phyloP scores from a whole-genome alignment of 2,797 vertebrate species.

The Parotocinclus haroldoi region DNA sequence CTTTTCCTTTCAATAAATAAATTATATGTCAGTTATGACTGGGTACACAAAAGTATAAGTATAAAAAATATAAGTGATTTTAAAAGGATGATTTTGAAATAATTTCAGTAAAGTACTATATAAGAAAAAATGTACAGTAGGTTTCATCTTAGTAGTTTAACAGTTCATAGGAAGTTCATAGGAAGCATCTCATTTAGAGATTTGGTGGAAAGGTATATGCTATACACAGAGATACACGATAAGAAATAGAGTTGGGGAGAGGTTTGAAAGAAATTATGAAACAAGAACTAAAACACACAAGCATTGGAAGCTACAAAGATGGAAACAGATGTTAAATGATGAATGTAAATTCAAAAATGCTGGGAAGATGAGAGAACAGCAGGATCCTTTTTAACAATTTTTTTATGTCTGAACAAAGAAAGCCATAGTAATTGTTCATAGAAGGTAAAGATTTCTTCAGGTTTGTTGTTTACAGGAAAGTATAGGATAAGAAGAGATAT shows the following conservation, averaged over 20 bases:
- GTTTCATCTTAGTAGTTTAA: no score
- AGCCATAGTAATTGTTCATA: no score
- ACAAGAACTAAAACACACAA: constrained; percentile 10
- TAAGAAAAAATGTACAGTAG: no score
- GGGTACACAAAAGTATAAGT: no score
- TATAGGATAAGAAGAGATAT: neutral
- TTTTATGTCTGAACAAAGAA: neutral
- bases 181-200: no score
- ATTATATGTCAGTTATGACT: no score
- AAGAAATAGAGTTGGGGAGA: neutral
- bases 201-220: neutral
- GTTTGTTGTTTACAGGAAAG: constrained; percentile 14
- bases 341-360: neutral
- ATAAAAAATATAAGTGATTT: no score
- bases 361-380: constrained; percentile 28
- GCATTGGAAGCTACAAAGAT: constrained; percentile 8
- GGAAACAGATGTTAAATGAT: constrained; percentile 14
- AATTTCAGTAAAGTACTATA: no score
- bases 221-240: neutral
- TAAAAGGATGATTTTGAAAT: no score
- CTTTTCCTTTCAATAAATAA: no score
- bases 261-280: constrained; percentile 11
- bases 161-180: no score
- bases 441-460: neutral
- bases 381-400: neutral